Evolutionary conservation across 2,797 vertebrate genomes (phyloP).

Genomic region (Mus spretus): DNA sequence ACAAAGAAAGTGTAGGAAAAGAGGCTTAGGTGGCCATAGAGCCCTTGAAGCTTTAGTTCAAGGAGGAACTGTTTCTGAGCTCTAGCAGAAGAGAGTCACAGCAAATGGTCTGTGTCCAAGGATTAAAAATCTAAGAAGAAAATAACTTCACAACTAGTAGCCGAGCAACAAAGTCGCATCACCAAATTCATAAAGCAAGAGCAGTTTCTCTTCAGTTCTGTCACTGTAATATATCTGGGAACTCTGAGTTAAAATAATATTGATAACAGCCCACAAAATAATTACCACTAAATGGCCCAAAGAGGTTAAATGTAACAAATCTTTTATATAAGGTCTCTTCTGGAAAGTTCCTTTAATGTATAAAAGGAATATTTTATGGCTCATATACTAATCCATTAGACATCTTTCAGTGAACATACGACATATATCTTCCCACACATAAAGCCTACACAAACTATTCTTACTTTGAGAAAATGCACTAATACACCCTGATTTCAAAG

Average conservation of each 20-base stretch:
- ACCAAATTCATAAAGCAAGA: slow-evolving; percentile 60
- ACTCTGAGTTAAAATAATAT: slow-evolving; percentile 40
- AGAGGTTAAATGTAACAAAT: slow-evolving; percentile 57
- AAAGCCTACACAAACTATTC: slow-evolving; percentile 73
- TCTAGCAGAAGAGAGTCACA: background rate
- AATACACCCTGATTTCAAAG: slow-evolving; percentile 62
- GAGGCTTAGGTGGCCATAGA: background rate
- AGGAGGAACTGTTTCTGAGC: background rate
- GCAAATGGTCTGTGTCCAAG: background rate
- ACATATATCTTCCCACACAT: slow-evolving; percentile 52
- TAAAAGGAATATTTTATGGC: slow-evolving; percentile 2
- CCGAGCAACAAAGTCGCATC: slow-evolving; percentile 63
- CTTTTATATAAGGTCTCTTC: slow-evolving; percentile 68
- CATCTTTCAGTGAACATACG: slow-evolving; percentile 66
- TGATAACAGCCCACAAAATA: slow-evolving; percentile 64
- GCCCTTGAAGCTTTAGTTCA: too few species aligned
- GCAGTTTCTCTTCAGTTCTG: slow-evolving; percentile 62
- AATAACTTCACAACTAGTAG: slow-evolving; percentile 63
- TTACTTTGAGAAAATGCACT: slow-evolving; percentile 71
- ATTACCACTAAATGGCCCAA: slow-evolving; percentile 61
- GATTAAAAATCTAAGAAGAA: slow-evolving; percentile 56
- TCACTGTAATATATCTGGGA: slow-evolving; percentile 64
- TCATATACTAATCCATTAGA: slow-evolving; percentile 60
- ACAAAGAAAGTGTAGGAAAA: background rate
- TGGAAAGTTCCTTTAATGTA: slow-evolving; percentile 70